A percentile compares a stretch with the other conserved stretches of the same genome.
Evolutionary conservation across 2,113 vertebrate species (phyloP).

Genomic region (Hipposideros armiger): DNA sequence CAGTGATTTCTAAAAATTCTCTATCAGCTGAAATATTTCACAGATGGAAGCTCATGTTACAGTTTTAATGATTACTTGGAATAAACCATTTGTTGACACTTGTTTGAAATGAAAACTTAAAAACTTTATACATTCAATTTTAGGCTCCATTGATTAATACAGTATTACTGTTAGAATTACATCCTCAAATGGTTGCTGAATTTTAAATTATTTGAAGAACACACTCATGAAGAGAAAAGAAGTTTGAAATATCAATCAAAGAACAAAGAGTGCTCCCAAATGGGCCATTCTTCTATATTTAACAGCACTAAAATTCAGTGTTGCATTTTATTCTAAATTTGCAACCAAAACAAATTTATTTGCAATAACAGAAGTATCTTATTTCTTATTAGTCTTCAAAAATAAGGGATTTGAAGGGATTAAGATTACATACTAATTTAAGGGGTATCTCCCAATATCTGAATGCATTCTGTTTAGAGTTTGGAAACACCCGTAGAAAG

Average conservation of each 20-base stretch:
- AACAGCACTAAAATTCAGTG: slow-evolving; percentile 31
- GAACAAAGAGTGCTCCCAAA: slow-evolving; percentile 20
- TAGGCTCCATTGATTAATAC: slow-evolving; percentile 51
- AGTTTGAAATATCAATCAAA: slow-evolving; percentile 49
- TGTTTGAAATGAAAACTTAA: slow-evolving; percentile 70
- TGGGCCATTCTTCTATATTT: slow-evolving; percentile 48
- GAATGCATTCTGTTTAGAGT: slow-evolving; percentile 74
- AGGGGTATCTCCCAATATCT: slow-evolving; percentile 66
- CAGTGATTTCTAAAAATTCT: slow-evolving; percentile 54
- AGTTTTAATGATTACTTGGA: slow-evolving; percentile 72
- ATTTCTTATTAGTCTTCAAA: slow-evolving; percentile 57
- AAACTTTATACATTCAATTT: slow-evolving; percentile 58
- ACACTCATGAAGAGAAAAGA: slow-evolving; percentile 19
- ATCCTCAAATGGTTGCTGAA: slow-evolving; percentile 7
- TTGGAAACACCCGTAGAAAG: slow-evolving; percentile 59
- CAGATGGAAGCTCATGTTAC: slow-evolving; percentile 68
- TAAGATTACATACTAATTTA: slow-evolving; percentile 61
- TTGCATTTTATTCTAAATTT: slow-evolving; percentile 65
- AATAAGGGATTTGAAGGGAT: slow-evolving; percentile 53
- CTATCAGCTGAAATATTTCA: slow-evolving; percentile 75
- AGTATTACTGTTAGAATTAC: slow-evolving; percentile 38
- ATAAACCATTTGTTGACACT: slow-evolving; percentile 67
- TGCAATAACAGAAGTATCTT: slow-evolving; percentile 67
- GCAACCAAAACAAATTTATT: slow-evolving; percentile 61
- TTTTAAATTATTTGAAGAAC: slow-evolving; percentile 48